Evolutionary conservation across 2,888 invertebrate species (phyloP).

Genomic region (Netelia virgata): DNA sequence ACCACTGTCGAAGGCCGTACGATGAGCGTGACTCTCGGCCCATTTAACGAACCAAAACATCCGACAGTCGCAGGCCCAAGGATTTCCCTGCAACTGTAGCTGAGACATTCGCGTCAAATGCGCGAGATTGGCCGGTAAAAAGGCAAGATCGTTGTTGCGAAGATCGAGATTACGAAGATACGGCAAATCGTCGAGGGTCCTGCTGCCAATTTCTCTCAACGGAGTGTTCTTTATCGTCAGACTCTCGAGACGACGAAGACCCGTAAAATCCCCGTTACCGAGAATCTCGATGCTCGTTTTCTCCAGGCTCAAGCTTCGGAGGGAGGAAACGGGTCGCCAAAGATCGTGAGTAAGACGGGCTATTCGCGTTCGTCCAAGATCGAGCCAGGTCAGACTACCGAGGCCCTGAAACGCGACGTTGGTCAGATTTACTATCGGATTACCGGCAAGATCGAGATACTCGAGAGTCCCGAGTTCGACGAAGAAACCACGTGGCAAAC

Average conservation of each 20-base stretch:
- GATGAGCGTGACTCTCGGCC: constrained; percentile 86
- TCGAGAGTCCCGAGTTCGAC: constrained; percentile 88
- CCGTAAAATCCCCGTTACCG: constrained; percentile 89
- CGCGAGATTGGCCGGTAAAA: constrained; percentile 90
- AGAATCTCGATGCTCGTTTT: constrained; percentile 89
- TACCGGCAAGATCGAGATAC: constrained; percentile 88
- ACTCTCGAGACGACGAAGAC: constrained; percentile 88
- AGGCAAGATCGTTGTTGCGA: constrained; percentile 89
- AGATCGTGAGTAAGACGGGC: constrained; percentile 83
- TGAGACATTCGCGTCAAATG: constrained; percentile 88
- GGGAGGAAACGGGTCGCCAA: constrained; percentile 85
- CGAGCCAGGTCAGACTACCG: constrained; percentile 86
- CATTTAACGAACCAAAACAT: constrained; percentile 92
- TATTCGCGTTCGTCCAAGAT: constrained; percentile 88
- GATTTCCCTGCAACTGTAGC: constrained; percentile 90
- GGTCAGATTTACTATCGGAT: constrained; percentile 87
- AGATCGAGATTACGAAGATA: constrained; percentile 83
- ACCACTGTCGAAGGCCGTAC: constrained; percentile 86
- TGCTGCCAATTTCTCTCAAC: constrained; percentile 78
- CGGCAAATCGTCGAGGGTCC: constrained; percentile 78
- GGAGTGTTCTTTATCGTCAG: constrained; percentile 88
- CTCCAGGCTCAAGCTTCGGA: constrained; percentile 87
- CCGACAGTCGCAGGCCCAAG: constrained; percentile 94
- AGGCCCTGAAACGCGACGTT: constrained; percentile 88
- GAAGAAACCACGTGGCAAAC: constrained; percentile 89